These are phyloP conservation scores for Dromococcyx pavoninus DNA, from an alignment of 2,797 vertebrate genomes.

Conservation along the genomic window DNA sequence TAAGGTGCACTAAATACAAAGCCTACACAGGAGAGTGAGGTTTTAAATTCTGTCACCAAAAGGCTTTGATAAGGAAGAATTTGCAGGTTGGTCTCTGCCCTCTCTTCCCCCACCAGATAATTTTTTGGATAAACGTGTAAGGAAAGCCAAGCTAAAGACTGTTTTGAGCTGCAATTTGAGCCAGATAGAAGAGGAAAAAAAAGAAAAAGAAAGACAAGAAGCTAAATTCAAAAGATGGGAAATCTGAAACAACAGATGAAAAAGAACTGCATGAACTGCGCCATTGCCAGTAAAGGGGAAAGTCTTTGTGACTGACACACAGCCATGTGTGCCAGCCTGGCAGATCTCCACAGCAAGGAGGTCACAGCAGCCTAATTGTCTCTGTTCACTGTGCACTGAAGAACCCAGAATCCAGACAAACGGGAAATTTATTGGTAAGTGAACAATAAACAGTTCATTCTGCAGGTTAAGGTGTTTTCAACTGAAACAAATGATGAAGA, in stretches of 20 bases:
- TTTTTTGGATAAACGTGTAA: not conserved
- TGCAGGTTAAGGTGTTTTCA: slow-evolving; percentile 29
- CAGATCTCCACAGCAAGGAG: slow-evolving; percentile 35
- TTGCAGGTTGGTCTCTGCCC: not conserved
- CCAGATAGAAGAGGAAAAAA: not conserved
- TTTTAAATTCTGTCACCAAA: not conserved
- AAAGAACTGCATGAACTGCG: not conserved
- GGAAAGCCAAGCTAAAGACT: not conserved
- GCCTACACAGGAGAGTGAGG: not conserved
- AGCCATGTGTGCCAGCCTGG: not conserved
- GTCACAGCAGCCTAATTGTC: not conserved
- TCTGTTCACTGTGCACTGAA: slow-evolving; percentile 5
- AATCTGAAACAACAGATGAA: not conserved
- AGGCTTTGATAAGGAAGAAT: not conserved
- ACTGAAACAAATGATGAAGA: slow-evolving; percentile 11
- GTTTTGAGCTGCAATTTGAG: not conserved
- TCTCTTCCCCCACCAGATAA: not conserved
- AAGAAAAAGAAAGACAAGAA: not conserved
- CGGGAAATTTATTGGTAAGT: not conserved
- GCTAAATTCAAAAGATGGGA: slow-evolving; percentile 36
- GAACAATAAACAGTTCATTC: slow-evolving; percentile 4
- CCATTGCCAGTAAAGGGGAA: slow-evolving; percentile 4
- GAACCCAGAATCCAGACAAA: slow-evolving; percentile 26
- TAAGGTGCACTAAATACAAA: not conserved
- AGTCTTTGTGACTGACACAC: not conserved